phyloP scores from a whole-genome alignment of 2,888 invertebrate species.

The Papilio demoleus region DNA sequence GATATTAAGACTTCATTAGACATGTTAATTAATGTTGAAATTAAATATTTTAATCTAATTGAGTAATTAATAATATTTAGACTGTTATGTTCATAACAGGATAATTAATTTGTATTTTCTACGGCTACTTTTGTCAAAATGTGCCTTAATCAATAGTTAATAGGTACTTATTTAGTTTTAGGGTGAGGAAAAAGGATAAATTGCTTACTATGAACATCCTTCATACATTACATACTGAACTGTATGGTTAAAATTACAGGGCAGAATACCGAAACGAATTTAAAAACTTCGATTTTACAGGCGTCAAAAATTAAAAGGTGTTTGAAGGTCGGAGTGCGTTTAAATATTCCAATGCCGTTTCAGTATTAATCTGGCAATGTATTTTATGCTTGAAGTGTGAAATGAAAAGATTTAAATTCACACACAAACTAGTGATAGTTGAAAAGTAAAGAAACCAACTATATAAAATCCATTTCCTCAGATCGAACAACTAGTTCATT shows the following conservation, averaged over 20 bases:
- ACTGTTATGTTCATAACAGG: not conserved
- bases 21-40: constrained; percentile 13
- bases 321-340: too few species aligned
- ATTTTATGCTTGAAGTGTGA: not conserved
- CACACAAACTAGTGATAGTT: constrained; percentile 1
- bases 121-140: not conserved
- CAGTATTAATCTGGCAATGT: too few species aligned
- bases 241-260: too few species aligned
- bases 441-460: constrained; percentile 2
- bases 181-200: not conserved
- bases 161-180: not conserved
- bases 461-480: constrained; percentile 16
- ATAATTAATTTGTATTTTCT: constrained; percentile 2
- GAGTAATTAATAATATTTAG: constrained; percentile 19
- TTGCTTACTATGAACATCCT: too few species aligned
- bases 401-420: not conserved
- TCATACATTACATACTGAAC: too few species aligned
- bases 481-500: constrained; percentile 12
- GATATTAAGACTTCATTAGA: not conserved
- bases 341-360: too few species aligned
- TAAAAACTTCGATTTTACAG: too few species aligned
- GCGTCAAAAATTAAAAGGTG: too few species aligned
- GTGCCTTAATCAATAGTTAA: not conserved
- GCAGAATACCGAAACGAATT: too few species aligned
- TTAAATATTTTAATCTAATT: constrained; percentile 19